These are phyloP conservation scores for Riparia riparia DNA, from an alignment of 2,113 vertebrate species.

Conservation along the genomic window DNA sequence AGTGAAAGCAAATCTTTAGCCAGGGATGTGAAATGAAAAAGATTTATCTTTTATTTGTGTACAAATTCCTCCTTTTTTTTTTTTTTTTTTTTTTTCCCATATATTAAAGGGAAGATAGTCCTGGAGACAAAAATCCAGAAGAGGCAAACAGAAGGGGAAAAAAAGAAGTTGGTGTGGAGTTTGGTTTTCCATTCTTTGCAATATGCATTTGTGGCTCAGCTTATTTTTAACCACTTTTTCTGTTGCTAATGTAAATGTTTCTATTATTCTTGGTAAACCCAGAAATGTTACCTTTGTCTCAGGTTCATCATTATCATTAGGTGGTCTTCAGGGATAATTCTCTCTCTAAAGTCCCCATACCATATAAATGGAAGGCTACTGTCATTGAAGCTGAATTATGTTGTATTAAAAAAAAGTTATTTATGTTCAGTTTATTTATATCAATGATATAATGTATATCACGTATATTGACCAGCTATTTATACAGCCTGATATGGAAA, in stretches of 20 bases:
- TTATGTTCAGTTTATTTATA: neutral
- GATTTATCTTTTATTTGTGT: neutral
- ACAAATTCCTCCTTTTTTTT: neutral
- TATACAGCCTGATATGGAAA: neutral
- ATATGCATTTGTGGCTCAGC: neutral
- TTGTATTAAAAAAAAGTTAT: neutral
- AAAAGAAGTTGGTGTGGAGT: accelerated
- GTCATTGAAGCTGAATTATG: neutral
- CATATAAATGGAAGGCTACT: neutral
- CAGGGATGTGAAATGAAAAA: neutral
- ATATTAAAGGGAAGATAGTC: neutral
- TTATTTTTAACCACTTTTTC: neutral
- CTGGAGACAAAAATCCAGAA: neutral
- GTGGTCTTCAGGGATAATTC: neutral
- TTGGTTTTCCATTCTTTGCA: neutral
- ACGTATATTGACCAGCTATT: neutral
- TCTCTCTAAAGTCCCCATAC: neutral
- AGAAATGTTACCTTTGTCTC: neutral
- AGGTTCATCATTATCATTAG: neutral
- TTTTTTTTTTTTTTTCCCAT: neutral
- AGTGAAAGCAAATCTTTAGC: neutral
- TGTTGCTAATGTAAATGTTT: neutral
- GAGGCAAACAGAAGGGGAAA: accelerated
- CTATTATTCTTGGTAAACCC: neutral
- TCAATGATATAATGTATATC: neutral